phyloP scores from a whole-genome alignment of 1,140 invertebrate genomes.

The Papilio polytes region DNA sequence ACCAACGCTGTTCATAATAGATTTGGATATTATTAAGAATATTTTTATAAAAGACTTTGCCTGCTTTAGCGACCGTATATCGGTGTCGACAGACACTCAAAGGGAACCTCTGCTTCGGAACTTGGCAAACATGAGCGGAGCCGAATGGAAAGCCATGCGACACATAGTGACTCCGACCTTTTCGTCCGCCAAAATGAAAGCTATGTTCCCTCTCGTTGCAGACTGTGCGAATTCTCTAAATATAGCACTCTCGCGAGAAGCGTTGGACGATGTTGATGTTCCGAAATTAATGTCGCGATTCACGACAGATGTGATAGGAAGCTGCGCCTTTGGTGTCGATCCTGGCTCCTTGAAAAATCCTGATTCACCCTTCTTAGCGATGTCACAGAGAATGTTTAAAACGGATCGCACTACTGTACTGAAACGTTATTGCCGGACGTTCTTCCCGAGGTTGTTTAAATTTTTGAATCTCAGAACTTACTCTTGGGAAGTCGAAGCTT shows the following conservation, averaged over 20 bases:
- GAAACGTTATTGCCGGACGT: conserved; percentile 75
- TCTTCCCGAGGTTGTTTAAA: conserved; percentile 74
- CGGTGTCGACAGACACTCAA: conserved; percentile 72
- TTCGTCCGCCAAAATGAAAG: conserved; percentile 82
- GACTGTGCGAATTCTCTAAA: conserved; percentile 71
- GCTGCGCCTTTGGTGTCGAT: conserved; percentile 78
- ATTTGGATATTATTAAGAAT: conserved; percentile 78
- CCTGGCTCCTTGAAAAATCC: conserved; percentile 69
- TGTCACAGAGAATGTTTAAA: conserved; percentile 78
- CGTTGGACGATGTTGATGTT: conserved; percentile 63
- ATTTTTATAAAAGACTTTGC: conserved; percentile 81
- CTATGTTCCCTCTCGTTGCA: conserved; percentile 79
- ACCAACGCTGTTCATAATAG: conserved; percentile 76
- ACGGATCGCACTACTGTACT: conserved; percentile 63
- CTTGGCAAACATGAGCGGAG: conserved; percentile 77
- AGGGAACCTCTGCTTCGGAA: conserved; percentile 76
- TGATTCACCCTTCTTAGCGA: conserved; percentile 74
- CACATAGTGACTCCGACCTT: conserved; percentile 79
- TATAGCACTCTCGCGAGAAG: conserved; percentile 52
- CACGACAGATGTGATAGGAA: conserved; percentile 78
- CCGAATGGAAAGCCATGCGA: conserved; percentile 79
- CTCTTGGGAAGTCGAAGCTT: conserved; percentile 68
- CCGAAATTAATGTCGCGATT: conserved; percentile 69
- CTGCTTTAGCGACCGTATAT: conserved; percentile 76
- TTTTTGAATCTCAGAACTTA: conserved; percentile 74